Evolutionary conservation across 1,140 invertebrate species (phyloP).

Genomic region (Vollenhovia emeryi): DNA sequence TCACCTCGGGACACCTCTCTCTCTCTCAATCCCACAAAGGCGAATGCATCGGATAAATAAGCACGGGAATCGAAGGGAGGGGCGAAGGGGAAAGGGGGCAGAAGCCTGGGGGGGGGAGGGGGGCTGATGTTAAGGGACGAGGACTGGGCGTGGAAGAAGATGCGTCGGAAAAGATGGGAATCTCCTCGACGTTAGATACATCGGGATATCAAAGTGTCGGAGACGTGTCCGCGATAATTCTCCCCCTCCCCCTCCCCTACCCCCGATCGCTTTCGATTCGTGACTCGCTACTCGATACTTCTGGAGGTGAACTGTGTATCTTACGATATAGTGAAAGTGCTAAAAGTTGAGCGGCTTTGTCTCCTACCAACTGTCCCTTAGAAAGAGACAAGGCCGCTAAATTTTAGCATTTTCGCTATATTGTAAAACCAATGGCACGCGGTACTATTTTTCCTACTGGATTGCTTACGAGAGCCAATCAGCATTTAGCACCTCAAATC

Average conservation of each 20-base stretch:
- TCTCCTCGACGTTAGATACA: conserved; percentile 47
- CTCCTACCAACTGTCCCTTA: too few species aligned
- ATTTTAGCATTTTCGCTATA: too few species aligned
- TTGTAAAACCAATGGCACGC: too few species aligned
- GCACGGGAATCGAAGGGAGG: conserved; percentile 16
- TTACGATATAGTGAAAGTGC: too few species aligned
- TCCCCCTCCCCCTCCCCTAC: background rate
- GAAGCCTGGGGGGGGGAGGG: background rate
- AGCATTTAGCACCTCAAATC: too few species aligned
- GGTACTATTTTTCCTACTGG: too few species aligned
- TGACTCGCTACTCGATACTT: too few species aligned
- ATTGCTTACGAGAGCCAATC: too few species aligned
- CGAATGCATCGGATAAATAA: conserved; percentile 64
- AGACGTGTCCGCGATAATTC: background rate
- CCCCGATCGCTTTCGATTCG: background rate
- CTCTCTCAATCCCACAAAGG: conserved; percentile 70
- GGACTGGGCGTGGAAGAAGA: conserved; percentile 42
- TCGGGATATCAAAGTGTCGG: conserved; percentile 2
- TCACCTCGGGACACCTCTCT: conserved; percentile 64
- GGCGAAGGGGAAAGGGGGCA: background rate
- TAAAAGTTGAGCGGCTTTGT: too few species aligned
- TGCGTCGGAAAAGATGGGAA: conserved; percentile 64
- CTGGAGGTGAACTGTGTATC: too few species aligned
- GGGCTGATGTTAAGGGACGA: background rate
- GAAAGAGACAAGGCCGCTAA: too few species aligned